Percentiles rank a stretch among this genome's conserved stretches.
phyloP scores from a whole-genome alignment of 2,888 invertebrate genomes.

The Drosophila ezoana region DNA sequence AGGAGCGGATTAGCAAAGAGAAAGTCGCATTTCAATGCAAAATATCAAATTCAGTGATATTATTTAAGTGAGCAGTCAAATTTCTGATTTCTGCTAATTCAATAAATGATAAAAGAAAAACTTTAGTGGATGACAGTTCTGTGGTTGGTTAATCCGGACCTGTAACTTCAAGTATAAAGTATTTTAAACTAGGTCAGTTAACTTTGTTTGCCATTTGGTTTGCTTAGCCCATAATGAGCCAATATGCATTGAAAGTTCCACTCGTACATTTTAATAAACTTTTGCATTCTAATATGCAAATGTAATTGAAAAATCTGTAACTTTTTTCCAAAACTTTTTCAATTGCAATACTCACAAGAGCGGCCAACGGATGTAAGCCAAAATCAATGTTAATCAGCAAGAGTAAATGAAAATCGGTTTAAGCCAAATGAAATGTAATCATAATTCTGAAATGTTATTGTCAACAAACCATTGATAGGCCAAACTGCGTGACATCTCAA shows the following conservation, averaged over 20 bases:
- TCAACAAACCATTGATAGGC: slow-evolving; percentile 16
- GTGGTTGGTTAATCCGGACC: slow-evolving; percentile 4
- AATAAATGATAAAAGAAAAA: background rate
- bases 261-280: slow-evolving; percentile 55
- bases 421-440: slow-evolving; percentile 33
- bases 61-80: too few species aligned
- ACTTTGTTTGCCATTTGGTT: slow-evolving; percentile 54
- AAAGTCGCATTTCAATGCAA: background rate
- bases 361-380: slow-evolving; percentile 3
- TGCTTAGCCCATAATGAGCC: slow-evolving; percentile 41
- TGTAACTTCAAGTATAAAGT: slow-evolving; percentile 15
- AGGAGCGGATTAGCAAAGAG: slow-evolving; percentile 8
- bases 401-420: slow-evolving; percentile 27
- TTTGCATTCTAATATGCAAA: slow-evolving; percentile 46
- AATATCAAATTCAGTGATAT: background rate
- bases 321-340: slow-evolving; percentile 58
- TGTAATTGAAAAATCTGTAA: slow-evolving; percentile 41
- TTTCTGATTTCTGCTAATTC: too few species aligned
- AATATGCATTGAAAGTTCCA: slow-evolving; percentile 47
- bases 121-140: background rate
- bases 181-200: slow-evolving; percentile 61
- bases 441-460: slow-evolving; percentile 14
- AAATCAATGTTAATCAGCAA: slow-evolving; percentile 45
- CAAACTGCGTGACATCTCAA: slow-evolving; percentile 6
- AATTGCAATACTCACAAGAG: slow-evolving; percentile 57